Evolutionary conservation across 2,888 invertebrate species (phyloP), one percentile per base, ranked within the genome.

Genomic region (Cremastinae sp.): DNA sequence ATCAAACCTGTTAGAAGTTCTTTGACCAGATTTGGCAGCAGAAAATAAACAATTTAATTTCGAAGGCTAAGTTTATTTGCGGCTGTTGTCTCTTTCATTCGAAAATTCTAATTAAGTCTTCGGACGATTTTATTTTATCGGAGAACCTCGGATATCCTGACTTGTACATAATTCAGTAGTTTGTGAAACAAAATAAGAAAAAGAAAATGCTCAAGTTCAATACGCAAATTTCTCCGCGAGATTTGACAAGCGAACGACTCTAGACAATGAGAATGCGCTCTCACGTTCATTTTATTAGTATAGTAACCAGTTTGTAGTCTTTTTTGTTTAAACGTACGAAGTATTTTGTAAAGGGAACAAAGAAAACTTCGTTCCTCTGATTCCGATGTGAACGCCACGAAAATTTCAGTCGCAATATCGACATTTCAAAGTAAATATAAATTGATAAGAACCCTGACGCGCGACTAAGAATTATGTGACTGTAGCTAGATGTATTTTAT

Each of bases 121-220:
- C 10, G 12, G 41, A 28, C 2, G 5, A 3, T 28, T 28, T 28
- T 28, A 2, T 3, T 28, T 28, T 28, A 2, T 28, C 28, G 2
- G 5, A 28, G 28, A 28, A 28, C 28, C 5, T 28, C 28, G 28
- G 5, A 3, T 28, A 3, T 28, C 28, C 28, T 28, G 28, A 28
- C 49, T 16, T 49, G 62, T 62, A 49, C 41, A 41, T 54, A 54
- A 5, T 28, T 28, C 28, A 5, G 28, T 62, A 62, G 64, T 41
- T 41, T 12, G 38, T 10, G 51, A 41, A 64, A 12, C 1, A 64
- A 41, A 14, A 12, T 10, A 38, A 16, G n/a, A 12, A 9, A 41
- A 51, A 38, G 5, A 14, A 43, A 53, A 14, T 18, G 64, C 53
- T 64, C 41, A 53, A 41, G 34, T 49, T 62, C 18, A 18, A 62